Base-by-base conservation (phyloP, 2,888 invertebrate genomes). In the Leptodirus hochenwartii region DNA sequence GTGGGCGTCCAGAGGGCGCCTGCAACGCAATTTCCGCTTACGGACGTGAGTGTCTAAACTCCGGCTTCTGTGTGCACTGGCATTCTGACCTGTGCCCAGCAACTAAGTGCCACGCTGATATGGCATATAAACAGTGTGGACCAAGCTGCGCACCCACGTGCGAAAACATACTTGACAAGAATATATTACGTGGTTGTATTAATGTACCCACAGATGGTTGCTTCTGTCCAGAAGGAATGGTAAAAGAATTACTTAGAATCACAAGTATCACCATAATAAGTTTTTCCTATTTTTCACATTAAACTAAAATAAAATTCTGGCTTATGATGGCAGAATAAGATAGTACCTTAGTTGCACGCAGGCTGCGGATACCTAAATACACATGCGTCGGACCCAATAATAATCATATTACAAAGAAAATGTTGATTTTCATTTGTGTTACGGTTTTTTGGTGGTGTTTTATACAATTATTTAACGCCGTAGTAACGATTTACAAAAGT, bases 11-110 rank as follows among this genome's bases (percentile, higher is more conserved):
- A 2, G 61, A 61, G 4, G 62, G 64, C 27, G 58, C 68, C 1
- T 85, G 85, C 45, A 57, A 58, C 11, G 58, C 67, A 0, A 53
- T 84, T 10, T 69, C 71, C 40, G 68, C 73, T 0, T 85, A 84
- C 49, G 78, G 76, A 0, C 61, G 68, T 33, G 74, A 72, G 39
- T 85, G 85, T 43, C 58, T 66, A 9, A 56, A 62, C 9, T 62
- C 64, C 32, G 79, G 74, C 6, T 61, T 84, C n/a, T 82, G 82
- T 44, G 54, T 77, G 2, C 58, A 69, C 41, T 84, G 85, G 81
- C 61, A 78, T 30, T 56, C 54, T 1, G 58, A 56, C 1, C 47
- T 72, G 1, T 85, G 85, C 44, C 74, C 77, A 0, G 67, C 64
- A 36, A 51, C 61, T 1, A 50, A 58, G 1, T 85, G 79, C 37